These are phyloP conservation scores for Stegodyphus mimosarum DNA, from an alignment of 1,140 invertebrate species.

Conservation along the genomic window DNA sequence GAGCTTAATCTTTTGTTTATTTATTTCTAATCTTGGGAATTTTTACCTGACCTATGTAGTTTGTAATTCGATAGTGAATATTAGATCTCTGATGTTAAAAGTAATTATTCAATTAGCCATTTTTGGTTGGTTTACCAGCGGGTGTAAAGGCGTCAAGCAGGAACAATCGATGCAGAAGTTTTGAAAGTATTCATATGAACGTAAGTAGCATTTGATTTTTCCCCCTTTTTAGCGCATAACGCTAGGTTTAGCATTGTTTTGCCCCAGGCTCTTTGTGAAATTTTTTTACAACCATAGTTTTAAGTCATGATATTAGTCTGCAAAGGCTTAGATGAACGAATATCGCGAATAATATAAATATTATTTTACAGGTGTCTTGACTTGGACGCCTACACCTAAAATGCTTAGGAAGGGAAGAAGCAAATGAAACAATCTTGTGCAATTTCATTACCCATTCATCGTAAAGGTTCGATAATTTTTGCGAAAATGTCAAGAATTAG, in stretches of 20 bases:
- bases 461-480: too few relatives aligned
- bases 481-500: not conserved
- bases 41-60: not conserved
- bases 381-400: constrained; percentile 26
- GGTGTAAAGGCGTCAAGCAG: not conserved
- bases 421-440: too few relatives aligned
- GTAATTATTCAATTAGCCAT: not conserved
- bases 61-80: not conserved
- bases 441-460: too few relatives aligned
- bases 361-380: constrained; percentile 57
- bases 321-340: not conserved
- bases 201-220: constrained; percentile 51
- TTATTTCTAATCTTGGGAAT: not conserved
- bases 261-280: constrained; percentile 53
- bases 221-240: constrained; percentile 21
- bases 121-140: too few relatives aligned
- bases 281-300: not conserved
- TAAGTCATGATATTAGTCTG: constrained; percentile 4
- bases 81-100: not conserved
- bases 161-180: not conserved
- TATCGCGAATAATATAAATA: constrained; percentile 31
- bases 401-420: not conserved
- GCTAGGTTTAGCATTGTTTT: constrained; percentile 60
- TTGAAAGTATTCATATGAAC: not conserved
- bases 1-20: too few relatives aligned